These are phyloP conservation scores for Drosophila villosipedis DNA, from an alignment of 2,888 invertebrate species.

Conservation along the genomic window DNA sequence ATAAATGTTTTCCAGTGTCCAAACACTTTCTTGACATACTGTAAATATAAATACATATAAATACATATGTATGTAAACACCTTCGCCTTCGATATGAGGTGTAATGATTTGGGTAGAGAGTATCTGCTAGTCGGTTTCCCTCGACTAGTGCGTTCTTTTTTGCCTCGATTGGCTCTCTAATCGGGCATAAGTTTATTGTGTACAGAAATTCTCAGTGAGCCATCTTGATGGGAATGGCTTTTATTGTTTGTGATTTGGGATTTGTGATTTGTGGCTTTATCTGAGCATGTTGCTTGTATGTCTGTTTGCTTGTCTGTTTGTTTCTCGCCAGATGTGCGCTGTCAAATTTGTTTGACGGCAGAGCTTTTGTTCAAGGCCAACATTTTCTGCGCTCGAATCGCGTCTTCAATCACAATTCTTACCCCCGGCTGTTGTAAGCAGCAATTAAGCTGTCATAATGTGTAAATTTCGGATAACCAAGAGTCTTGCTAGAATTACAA, in stretches of 20 bases:
- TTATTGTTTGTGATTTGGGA: neutral
- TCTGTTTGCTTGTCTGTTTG: slow-evolving; percentile 5
- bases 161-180: neutral
- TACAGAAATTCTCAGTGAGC: neutral
- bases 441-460: slow-evolving; percentile 35
- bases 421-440: slow-evolving; percentile 21
- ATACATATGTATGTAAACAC: neutral
- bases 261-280: neutral
- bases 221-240: slow-evolving; percentile 9
- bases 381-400: slow-evolving; percentile 2
- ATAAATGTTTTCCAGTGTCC: too few species aligned
- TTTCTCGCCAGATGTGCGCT: slow-evolving; percentile 1
- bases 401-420: slow-evolving; percentile 17
- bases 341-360: slow-evolving; percentile 34
- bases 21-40: too few species aligned
- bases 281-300: neutral
- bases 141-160: too few species aligned
- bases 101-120: neutral
- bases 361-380: slow-evolving; percentile 13
- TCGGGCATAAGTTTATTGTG: slow-evolving; percentile 1
- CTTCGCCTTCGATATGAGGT: neutral
- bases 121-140: neutral
- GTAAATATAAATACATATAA: neutral
- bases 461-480: neutral
- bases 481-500: neutral